These are phyloP conservation scores for Rallus limicola DNA, from an alignment of 2,113 vertebrate genomes.

Conservation along the genomic window DNA sequence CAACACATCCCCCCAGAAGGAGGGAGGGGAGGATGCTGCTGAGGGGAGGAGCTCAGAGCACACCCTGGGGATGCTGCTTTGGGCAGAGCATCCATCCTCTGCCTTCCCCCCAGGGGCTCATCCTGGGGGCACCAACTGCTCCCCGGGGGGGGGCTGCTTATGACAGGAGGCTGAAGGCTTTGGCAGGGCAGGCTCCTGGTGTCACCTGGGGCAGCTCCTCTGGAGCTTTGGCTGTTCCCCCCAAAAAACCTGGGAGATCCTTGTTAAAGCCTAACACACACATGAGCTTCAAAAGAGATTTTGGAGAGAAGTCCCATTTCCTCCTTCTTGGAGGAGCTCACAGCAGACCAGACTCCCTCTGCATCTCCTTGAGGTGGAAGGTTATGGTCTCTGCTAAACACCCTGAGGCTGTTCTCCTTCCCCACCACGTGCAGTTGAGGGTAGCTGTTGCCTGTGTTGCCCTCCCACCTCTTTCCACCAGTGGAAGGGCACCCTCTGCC, in stretches of 20 bases:
- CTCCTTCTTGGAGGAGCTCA: slow-evolving; percentile 68
- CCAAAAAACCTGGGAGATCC: no score
- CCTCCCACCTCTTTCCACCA: neutral
- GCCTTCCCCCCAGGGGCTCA: neutral
- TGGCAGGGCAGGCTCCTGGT: neutral
- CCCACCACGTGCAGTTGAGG: neutral
- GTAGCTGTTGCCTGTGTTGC: neutral
- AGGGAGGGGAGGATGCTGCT: no score
- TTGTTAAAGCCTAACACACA: no score
- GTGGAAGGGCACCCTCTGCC: neutral
- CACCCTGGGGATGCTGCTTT: neutral
- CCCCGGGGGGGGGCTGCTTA: neutral
- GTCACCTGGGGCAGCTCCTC: neutral
- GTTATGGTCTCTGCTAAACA: slow-evolving; percentile 72
- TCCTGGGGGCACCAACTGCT: neutral
- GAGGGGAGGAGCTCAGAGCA: no score
- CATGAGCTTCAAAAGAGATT: slow-evolving; percentile 46
- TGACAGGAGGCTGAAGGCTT: neutral
- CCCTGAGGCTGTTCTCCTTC: slow-evolving; percentile 31
- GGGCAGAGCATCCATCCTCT: neutral
- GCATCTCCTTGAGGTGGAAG: slow-evolving; percentile 66
- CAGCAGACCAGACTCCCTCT: slow-evolving; percentile 58
- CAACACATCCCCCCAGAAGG: no score
- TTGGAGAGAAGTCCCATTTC: slow-evolving; percentile 67
- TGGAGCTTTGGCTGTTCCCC: slow-evolving; percentile 31